These are phyloP conservation scores for Albula glossodonta DNA, from an alignment of 2,113 vertebrate species.

Conservation along the genomic window DNA sequence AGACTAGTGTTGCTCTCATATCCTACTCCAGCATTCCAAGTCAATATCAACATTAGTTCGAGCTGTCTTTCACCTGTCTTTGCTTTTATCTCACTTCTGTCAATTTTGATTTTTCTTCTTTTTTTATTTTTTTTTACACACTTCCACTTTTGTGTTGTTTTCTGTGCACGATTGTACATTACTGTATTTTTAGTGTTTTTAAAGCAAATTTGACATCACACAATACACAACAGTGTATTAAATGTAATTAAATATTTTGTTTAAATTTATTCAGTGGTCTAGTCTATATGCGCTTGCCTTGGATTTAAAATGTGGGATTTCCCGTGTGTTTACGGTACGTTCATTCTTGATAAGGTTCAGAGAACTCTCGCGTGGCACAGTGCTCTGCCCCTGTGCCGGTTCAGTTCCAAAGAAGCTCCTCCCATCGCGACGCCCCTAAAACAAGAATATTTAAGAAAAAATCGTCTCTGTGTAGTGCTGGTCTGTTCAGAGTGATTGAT, in stretches of 20 bases:
- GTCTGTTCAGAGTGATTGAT: conserved; percentile 54
- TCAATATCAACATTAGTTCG: neutral
- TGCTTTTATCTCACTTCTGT: neutral
- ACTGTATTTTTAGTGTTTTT: neutral
- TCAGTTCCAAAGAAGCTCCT: conserved; percentile 13
- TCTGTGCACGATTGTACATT: neutral
- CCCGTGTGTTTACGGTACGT: conserved; percentile 56
- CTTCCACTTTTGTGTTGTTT: neutral
- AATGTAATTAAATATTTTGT: neutral
- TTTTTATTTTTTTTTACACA: too few relatives aligned
- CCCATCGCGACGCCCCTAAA: conserved; percentile 44
- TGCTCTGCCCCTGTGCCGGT: conserved; percentile 44
- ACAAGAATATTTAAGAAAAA: conserved; percentile 59
- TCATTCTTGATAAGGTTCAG: conserved; percentile 50
- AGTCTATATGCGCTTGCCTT: conserved; percentile 55
- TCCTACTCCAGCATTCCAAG: neutral
- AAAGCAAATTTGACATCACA: neutral
- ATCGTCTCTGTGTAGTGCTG: conserved; percentile 37
- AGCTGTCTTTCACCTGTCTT: neutral
- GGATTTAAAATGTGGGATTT: conserved; percentile 48
- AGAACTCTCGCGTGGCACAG: conserved; percentile 41
- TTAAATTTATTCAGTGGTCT: neutral
- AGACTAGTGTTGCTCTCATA: neutral
- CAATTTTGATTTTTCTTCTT: neutral
- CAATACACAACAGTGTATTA: neutral